Percentiles rank a stretch among this genome's conserved stretches.
These are phyloP conservation scores for Laspeyria flexula DNA, from an alignment of 2,888 invertebrate genomes.

Conservation along the genomic window DNA sequence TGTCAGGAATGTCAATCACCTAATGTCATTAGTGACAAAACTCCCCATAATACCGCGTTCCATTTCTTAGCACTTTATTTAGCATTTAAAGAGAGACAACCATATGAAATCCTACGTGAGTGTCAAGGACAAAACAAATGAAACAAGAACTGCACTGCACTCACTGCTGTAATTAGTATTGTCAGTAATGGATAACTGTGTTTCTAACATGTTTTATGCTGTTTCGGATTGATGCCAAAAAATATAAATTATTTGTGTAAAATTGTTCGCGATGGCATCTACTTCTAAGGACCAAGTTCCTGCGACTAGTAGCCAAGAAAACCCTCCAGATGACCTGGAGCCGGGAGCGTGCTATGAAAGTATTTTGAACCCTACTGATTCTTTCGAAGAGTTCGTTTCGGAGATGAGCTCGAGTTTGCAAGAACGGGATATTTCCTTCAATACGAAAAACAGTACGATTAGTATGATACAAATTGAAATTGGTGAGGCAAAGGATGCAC, in stretches of 20 bases:
- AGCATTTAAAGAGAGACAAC: no score
- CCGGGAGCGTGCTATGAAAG: constrained; percentile 86
- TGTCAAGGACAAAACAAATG: no score
- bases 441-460: constrained; percentile 85
- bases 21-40: no score
- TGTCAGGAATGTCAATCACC: no score
- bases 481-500: constrained; percentile 63
- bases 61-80: no score
- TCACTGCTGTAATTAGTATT: no score
- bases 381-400: constrained; percentile 89
- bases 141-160: no score
- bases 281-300: constrained; percentile 70
- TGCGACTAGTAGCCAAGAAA: constrained; percentile 46
- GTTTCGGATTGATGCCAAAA: constrained; percentile 28
- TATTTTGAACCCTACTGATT: constrained; percentile 90
- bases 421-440: constrained; percentile 78
- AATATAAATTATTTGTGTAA: constrained; percentile 27
- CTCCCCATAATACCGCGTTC: no score
- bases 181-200: no score
- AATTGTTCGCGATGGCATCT: constrained; percentile 66
- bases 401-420: constrained; percentile 88
- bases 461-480: constrained; percentile 86
- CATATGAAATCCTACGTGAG: no score
- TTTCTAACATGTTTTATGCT: constrained; percentile 25
- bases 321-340: constrained; percentile 65